A percentile compares a stretch with the other conserved stretches of the same genome.
Evolutionary conservation across 2,888 invertebrate species (phyloP).

Genomic region (Oscheius sp.): DNA sequence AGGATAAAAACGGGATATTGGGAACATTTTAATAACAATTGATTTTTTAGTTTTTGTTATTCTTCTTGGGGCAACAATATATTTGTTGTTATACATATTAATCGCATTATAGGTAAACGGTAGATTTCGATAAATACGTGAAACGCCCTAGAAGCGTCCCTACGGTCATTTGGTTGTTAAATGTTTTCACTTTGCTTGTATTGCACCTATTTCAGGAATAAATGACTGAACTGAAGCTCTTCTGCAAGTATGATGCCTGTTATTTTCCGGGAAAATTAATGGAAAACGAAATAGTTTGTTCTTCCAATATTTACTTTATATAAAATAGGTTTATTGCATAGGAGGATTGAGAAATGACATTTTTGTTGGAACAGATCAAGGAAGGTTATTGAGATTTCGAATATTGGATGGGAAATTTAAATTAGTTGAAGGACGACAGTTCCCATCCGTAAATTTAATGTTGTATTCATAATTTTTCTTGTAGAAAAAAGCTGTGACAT

Average conservation of each 20-base stretch:
- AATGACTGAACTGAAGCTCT: slow-evolving; percentile 1
- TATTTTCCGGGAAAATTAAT: neutral
- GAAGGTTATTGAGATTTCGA: neutral
- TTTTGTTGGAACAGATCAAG: slow-evolving; percentile 10
- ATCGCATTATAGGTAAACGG: too few species aligned
- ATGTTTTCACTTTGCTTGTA: too few species aligned
- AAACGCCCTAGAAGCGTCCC: too few species aligned
- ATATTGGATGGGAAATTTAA: neutral
- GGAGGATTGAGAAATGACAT: slow-evolving; percentile 2
- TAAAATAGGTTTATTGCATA: slow-evolving; percentile 4
- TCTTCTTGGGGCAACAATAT: too few species aligned
- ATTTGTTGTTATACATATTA: too few species aligned
- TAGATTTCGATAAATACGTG: too few species aligned
- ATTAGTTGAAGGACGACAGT: neutral
- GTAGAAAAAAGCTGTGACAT: slow-evolving; percentile 5
- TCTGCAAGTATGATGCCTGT: neutral
- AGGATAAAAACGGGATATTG: too few species aligned
- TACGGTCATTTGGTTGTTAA: too few species aligned
- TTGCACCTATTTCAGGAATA: too few species aligned
- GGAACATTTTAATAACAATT: too few species aligned
- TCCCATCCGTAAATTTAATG: neutral
- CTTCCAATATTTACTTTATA: neutral
- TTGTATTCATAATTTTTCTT: neutral
- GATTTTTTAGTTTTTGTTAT: too few species aligned
- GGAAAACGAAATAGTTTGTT: neutral